Base-by-base conservation (phyloP, 2,888 invertebrate species). In the Xanthorhoe spadicearia region DNA sequence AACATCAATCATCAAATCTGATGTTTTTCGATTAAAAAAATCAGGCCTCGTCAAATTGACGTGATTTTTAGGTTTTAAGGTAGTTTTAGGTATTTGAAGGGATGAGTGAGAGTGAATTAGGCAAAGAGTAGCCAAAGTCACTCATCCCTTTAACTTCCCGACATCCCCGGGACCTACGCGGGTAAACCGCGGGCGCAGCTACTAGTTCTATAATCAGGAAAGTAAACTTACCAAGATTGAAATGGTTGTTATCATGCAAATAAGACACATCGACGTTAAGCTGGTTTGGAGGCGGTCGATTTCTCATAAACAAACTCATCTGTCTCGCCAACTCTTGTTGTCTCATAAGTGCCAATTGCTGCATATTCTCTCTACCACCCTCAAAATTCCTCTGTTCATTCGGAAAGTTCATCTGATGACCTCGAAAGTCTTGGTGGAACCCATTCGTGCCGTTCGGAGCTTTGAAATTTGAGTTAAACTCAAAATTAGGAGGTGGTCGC, bases 191-290 rank as follows among this genome's bases (percentile, higher is more conserved):
- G n/a, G n/a, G n/a, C n/a, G n/a, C n/a, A n/a, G n/a, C n/a, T n/a
- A n/a, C n/a, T 23, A 23, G 23, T 23, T 23, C 23, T 23, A 23
- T 23, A 23, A 3, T 23, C 23, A 23, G 23, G 6, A 48, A 48
- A 1, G 5, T 17, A 15, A 15, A 83, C 90, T 87, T 69, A 92
- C 93, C 91, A 52, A 92, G 79, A 73, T 91, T 92, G 71, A 88
- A 92, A 15, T 88, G 91, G 57, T 87, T 80, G 61, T 89, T 91
- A 62, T 93, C 93, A 61, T 92, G 93, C 59, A 93, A 69, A 71
- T 90, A 92, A 0, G 90, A 89, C 1, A 93, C 93, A 55, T 92
- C 93, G 0, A 93, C 91, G 52, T 93, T 93, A 65, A 93, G 71
- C 57, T 82, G 92, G 66, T 87, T 92, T 0, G 90, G 89, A 7